A percentile compares a stretch with the other conserved stretches of the same genome.
These are phyloP conservation scores for Leontocebus nigricollis DNA, from an alignment of 2,797 vertebrate species.

Conservation along the genomic window DNA sequence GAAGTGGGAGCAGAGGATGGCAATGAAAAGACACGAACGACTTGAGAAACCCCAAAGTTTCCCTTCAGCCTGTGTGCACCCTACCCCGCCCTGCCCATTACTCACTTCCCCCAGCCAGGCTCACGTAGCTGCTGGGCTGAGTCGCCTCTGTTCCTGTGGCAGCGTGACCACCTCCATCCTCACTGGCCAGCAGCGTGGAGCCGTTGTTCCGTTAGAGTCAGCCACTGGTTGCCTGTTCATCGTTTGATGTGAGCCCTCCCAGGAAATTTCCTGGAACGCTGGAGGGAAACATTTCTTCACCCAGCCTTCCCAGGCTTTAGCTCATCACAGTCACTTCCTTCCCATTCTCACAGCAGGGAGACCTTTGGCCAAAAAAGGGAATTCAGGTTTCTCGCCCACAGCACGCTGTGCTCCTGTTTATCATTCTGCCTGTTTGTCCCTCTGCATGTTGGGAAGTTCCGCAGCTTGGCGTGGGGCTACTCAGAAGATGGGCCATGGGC, in stretches of 20 bases:
- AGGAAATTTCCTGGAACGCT: background rate
- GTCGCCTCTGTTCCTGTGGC: background rate
- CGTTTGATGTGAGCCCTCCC: background rate
- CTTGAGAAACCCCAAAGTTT: slow-evolving; percentile 28
- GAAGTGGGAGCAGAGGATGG: background rate
- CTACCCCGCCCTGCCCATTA: background rate
- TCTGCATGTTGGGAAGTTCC: background rate
- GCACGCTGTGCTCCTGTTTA: background rate
- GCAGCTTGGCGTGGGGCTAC: background rate
- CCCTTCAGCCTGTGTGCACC: background rate
- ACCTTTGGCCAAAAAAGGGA: background rate
- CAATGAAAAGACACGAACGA: background rate
- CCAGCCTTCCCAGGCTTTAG: background rate
- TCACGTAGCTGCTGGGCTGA: background rate
- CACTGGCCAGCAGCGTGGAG: background rate
- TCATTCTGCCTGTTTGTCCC: background rate
- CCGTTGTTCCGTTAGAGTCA: background rate
- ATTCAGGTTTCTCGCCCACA: background rate
- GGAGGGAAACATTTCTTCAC: background rate
- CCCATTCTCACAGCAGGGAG: background rate
- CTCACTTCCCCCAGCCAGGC: slow-evolving; percentile 66
- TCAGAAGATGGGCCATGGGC: background rate
- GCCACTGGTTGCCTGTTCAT: background rate
- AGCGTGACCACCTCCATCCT: rapidly evolving
- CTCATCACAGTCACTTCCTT: background rate